Percentiles rank a stretch among this genome's conserved stretches.
phyloP scores from a whole-genome alignment of 2,888 invertebrate genomes.

The Leucozona laternaria region DNA sequence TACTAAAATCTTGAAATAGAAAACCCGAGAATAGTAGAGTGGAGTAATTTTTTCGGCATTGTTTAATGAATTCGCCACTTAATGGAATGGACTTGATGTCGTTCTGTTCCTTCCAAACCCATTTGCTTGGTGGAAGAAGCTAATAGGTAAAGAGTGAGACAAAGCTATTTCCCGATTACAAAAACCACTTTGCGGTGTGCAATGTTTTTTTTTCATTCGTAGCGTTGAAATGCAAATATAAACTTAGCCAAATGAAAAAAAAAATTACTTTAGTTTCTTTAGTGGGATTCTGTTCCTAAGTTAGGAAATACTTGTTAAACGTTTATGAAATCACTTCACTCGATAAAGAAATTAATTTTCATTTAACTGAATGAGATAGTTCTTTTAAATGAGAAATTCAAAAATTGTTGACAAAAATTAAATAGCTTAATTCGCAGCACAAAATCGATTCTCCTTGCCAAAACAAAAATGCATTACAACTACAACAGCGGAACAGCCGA shows the following conservation, averaged over 20 bases:
- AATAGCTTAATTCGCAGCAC: neutral
- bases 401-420: neutral
- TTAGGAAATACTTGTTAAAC: neutral
- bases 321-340: neutral
- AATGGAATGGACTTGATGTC: conserved; percentile 32
- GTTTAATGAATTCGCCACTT: conserved; percentile 48
- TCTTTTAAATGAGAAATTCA: neutral
- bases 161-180: conserved; percentile 17
- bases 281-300: neutral
- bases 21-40: conserved; percentile 21
- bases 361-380: neutral
- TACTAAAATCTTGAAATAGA: neutral
- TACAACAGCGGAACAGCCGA: conserved; percentile 1
- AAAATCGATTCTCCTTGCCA: neutral
- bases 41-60: conserved; percentile 39
- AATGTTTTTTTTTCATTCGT: conserved; percentile 22
- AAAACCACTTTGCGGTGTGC: conserved; percentile 51
- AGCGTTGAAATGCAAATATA: neutral
- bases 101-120: conserved; percentile 26
- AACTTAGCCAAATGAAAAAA: neutral
- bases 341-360: neutral
- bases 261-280: neutral
- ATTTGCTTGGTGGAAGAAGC: conserved; percentile 20
- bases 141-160: conserved; percentile 23
- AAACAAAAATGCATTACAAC: neutral